Evolutionary conservation across 1,140 invertebrate species (phyloP).

Genomic region (Drosophila sturtevanti): DNA sequence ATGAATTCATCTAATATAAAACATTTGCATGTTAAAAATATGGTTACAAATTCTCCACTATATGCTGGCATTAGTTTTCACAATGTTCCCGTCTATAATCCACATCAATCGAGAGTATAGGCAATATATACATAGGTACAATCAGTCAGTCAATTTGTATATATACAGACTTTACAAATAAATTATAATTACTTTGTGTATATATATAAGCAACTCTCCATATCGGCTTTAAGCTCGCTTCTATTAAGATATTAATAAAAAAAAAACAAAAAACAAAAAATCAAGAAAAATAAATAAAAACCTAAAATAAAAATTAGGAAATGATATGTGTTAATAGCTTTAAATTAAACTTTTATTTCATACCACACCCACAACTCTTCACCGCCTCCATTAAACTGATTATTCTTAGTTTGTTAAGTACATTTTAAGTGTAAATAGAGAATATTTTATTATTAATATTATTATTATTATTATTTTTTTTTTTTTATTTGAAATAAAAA

Average conservation of each 20-base stretch:
- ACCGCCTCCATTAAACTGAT: neutral
- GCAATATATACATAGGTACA: neutral
- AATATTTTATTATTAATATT: conserved; percentile 9
- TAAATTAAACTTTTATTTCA: conserved; percentile 20
- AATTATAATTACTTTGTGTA: neutral
- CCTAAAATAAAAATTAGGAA: conserved; percentile 27
- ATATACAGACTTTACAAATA: neutral
- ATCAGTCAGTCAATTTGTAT: conserved; percentile 2
- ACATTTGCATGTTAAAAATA: conserved; percentile 73
- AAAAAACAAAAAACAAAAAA: too few relatives aligned
- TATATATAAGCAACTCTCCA: neutral
- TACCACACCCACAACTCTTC: neutral
- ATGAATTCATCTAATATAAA: conserved; percentile 58
- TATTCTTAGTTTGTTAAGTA: conserved; percentile 13
- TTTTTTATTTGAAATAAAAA: conserved; percentile 6
- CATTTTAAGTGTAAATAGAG: conserved; percentile 37
- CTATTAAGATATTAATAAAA: conserved; percentile 23
- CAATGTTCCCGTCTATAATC: conserved; percentile 77
- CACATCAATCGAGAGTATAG: conserved; percentile 70
- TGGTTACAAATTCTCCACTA: conserved; percentile 44
- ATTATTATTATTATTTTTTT: too few relatives aligned
- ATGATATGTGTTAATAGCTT: conserved; percentile 78
- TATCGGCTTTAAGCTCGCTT: conserved; percentile 43
- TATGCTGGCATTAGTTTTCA: conserved; percentile 82
- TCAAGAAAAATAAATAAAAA: too few relatives aligned